Percentiles rank a stretch among this genome's conserved stretches.
These are phyloP conservation scores for Nematolebias whitei DNA, from an alignment of 2,113 vertebrate genomes.

Conservation along the genomic window DNA sequence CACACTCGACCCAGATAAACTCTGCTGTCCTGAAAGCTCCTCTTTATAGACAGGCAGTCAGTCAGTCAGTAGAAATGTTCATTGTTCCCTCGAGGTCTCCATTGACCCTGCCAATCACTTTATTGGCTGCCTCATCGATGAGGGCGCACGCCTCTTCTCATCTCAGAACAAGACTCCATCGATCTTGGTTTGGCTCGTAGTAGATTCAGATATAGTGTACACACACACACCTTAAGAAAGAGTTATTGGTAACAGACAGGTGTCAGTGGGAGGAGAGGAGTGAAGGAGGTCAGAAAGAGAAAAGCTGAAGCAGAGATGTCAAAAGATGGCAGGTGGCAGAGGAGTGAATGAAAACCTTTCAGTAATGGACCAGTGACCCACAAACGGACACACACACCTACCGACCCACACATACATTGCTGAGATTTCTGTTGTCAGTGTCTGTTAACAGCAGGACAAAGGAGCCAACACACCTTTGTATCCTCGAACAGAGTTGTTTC, in stretches of 20 bases:
- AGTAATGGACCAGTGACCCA: slow-evolving; percentile 46
- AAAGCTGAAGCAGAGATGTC: slow-evolving; percentile 31
- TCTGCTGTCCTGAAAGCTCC: slow-evolving; percentile 11
- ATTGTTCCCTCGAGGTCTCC: slow-evolving; percentile 54
- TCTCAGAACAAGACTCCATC: slow-evolving; percentile 20
- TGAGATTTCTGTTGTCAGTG: slow-evolving; percentile 26
- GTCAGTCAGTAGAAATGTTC: slow-evolving; percentile 32
- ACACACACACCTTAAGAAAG: slow-evolving; percentile 5
- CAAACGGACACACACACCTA: slow-evolving; percentile 25
- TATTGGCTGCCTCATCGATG: slow-evolving; percentile 69
- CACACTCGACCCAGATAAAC: slow-evolving; percentile 19
- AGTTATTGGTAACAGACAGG: slow-evolving; percentile 49
- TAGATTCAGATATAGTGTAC: slow-evolving; percentile 15
- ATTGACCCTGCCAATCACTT: slow-evolving; percentile 74
- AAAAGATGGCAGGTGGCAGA: slow-evolving; percentile 40
- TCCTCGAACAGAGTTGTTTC: not conserved
- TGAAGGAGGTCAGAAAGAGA: slow-evolving; percentile 35
- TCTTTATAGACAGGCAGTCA: not conserved
- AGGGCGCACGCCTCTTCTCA: slow-evolving; percentile 44
- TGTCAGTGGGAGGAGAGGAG: slow-evolving; percentile 37
- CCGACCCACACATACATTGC: slow-evolving; percentile 8
- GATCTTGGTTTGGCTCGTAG: slow-evolving; percentile 26
- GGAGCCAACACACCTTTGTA: not conserved
- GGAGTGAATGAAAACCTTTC: slow-evolving; percentile 43
- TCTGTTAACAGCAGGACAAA: not conserved